Evolutionary conservation across 37 sponge, comb jelly and placozoan genomes (phyloP), one percentile per base, ranked within the genome.

Genomic region (Axinella damicornis): DNA sequence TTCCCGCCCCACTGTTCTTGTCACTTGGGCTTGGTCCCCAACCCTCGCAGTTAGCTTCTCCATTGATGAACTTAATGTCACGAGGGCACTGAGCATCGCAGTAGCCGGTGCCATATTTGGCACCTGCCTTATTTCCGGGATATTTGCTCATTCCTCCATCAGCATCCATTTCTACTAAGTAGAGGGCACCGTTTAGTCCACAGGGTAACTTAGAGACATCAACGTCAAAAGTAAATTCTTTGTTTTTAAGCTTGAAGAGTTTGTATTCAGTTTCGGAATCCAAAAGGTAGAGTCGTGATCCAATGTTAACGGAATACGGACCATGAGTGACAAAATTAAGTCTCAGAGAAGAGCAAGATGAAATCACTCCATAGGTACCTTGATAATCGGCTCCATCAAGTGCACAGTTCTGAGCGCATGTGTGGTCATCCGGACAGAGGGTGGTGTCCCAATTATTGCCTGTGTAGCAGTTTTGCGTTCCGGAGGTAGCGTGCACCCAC

Each of bases 341-440:
- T 53, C 28, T 74, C 22, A 74, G 55, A 25, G 57, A 16, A 22
- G 24, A 30, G 14, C 75, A 55, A 74, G 57, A 54, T 13, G 75
- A 11, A 55, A 14, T 15, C 13, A 74, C 75, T 74, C 75, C 75
- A n/a, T 74, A 74, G n/a, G 75, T 74, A 24, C 57, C 57, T 16
- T 55, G 27, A 74, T 74, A 74, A 55, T 74, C 75, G 16, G 75
- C 75, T 53, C 75, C 75, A 53, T 74, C 75, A 13, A 74, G 27
- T 46, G 75, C 75, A 55, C 75, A 74, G 75, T 74, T 74, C 13
- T 46, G 19, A 74, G 75, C 75, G 24, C 75, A 74, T 53, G n/a
- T 53, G 5, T 9, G 28, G 14, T 57, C 75, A 74, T 74, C 57
- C 9, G 75, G 57, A 27, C 75, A 74, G 32, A 74, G 75, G 32